Evolutionary conservation across 2,113 vertebrate species (phyloP).

Genomic region (Catharus bicknelli): DNA sequence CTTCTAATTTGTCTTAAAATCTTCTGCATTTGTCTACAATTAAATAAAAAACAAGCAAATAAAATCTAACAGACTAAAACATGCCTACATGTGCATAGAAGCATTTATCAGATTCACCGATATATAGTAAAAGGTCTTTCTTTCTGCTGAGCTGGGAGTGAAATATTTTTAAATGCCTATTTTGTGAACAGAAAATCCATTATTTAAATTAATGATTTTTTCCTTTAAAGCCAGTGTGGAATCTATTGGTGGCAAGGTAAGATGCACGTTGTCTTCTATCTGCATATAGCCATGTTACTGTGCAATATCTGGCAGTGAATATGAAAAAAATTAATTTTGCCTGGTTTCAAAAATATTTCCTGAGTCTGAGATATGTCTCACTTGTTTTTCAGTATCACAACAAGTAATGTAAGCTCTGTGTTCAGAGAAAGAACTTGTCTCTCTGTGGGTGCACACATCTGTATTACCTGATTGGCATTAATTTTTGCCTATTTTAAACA

Average conservation of each 20-base stretch:
- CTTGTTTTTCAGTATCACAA: slow-evolving; percentile 61
- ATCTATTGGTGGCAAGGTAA: slow-evolving; percentile 67
- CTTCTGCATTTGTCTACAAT: slow-evolving; percentile 12
- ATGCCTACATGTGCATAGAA: neutral
- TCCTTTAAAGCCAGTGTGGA: slow-evolving; percentile 50
- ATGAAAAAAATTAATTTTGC: slow-evolving; percentile 62
- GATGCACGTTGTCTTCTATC: slow-evolving; percentile 66
- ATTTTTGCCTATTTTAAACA: slow-evolving; percentile 23
- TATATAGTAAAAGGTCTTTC: neutral
- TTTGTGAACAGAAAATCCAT: slow-evolving; percentile 57
- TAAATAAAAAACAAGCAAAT: slow-evolving; percentile 28
- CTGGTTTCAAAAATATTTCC: slow-evolving; percentile 65
- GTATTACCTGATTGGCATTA: neutral
- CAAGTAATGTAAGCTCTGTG: slow-evolving; percentile 36
- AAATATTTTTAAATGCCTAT: slow-evolving; percentile 40
- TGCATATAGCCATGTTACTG: slow-evolving; percentile 60
- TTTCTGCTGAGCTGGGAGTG: slow-evolving; percentile 19
- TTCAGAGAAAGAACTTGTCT: slow-evolving; percentile 16
- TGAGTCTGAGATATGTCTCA: slow-evolving; percentile 63
- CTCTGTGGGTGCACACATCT: neutral
- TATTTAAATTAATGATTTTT: slow-evolving; percentile 75
- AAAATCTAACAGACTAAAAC: neutral
- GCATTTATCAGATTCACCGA: neutral
- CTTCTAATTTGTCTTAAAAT: slow-evolving; percentile 37
- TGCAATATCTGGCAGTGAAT: slow-evolving; percentile 64